Evolutionary conservation across 2,888 invertebrate genomes (phyloP).

Genomic region (Seira ritae): DNA sequence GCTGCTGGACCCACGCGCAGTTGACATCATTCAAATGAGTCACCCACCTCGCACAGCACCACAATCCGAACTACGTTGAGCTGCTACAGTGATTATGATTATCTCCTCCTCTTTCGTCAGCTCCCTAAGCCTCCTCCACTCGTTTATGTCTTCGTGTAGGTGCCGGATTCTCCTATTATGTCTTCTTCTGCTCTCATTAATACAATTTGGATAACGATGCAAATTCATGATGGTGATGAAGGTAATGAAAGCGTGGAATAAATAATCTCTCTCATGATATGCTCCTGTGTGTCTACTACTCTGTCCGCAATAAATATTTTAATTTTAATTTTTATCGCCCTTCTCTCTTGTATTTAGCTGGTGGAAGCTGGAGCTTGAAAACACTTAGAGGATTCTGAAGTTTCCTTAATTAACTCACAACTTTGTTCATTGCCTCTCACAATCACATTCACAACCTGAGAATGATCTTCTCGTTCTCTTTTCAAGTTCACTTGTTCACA

Average conservation of each 20-base stretch:
- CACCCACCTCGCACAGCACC: not conserved
- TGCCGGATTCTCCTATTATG: constrained; percentile 5
- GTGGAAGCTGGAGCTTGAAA: too few relatives aligned
- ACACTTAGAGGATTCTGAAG: too few relatives aligned
- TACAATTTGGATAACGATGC: not conserved
- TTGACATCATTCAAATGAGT: constrained; percentile 60
- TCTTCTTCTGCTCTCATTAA: constrained; percentile 6
- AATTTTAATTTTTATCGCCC: too few relatives aligned
- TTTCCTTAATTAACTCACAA: too few relatives aligned
- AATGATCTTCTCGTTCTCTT: too few relatives aligned
- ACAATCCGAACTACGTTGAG: too few relatives aligned
- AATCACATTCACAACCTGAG: too few relatives aligned
- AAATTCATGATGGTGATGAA: not conserved
- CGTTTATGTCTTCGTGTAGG: not conserved
- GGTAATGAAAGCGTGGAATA: not conserved
- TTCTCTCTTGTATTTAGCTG: too few relatives aligned
- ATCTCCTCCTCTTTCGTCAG: not conserved
- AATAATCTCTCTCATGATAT: not conserved
- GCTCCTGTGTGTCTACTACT: too few relatives aligned
- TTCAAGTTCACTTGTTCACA: too few relatives aligned
- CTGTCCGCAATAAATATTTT: too few relatives aligned
- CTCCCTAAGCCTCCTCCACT: not conserved
- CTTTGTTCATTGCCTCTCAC: too few relatives aligned
- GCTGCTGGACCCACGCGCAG: constrained; percentile 61
- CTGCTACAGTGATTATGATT: not conserved